Percentiles rank a stretch among this genome's conserved stretches.
Conservation (phyloP, 2,888 invertebrate genomes). For the Dolichopus griseipennis region DNA sequence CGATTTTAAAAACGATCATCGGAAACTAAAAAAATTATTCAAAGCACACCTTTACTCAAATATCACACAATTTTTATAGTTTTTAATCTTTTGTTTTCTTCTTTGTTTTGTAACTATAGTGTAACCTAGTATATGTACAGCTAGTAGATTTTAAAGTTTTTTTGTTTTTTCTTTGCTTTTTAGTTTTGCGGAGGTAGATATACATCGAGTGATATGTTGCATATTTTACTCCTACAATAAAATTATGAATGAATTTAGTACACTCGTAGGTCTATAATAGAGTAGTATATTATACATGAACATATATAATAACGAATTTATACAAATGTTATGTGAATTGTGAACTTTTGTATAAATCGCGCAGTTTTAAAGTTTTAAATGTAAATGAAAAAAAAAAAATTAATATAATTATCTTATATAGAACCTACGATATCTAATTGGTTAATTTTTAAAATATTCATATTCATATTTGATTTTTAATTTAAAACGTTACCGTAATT, state of each 20-base stretch:
- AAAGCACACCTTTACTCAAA: neutral
- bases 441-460: too few relatives aligned
- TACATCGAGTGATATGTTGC: neutral
- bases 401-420: too few relatives aligned
- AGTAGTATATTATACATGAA: too few relatives aligned
- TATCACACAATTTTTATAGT: neutral
- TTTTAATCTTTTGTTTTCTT: neutral
- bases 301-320: too few relatives aligned
- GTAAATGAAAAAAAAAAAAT: too few relatives aligned
- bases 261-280: neutral
- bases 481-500: too few relatives aligned
- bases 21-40: neutral
- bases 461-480: too few relatives aligned
- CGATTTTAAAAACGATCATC: neutral
- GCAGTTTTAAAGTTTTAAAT: too few relatives aligned
- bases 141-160: neutral
- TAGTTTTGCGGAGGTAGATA: constrained; percentile 2
- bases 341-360: too few relatives aligned
- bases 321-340: too few relatives aligned
- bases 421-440: too few relatives aligned
- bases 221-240: constrained; percentile 6
- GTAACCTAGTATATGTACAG: neutral
- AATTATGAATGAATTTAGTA: constrained; percentile 6
- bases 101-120: neutral
- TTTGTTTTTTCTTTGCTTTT: too few relatives aligned